Base-by-base conservation (phyloP, 2,888 invertebrate species). In the Barypeithes pellucidus region DNA sequence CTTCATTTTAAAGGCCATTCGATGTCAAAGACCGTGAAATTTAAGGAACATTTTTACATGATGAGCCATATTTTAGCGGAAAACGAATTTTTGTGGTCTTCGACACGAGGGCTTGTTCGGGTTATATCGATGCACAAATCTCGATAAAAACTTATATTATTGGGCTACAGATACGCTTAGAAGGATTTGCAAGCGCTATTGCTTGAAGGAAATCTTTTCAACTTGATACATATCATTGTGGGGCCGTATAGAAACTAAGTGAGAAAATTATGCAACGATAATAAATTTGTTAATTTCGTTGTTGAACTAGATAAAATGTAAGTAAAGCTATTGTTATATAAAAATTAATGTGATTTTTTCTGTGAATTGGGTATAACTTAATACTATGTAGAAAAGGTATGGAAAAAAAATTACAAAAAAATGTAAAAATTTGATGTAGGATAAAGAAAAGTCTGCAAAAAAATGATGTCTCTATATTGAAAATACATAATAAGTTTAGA, bases 221-320 rank as follows among this genome's bases (percentile, higher is more conserved):
- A 74, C 59, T 29, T 50, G 63, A 75, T 72, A 75, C 75, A 75
- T 75, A 75, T 75, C 75, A 75, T 68, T 75, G 22, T 57, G 72
- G 72, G 75, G 67, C 72, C 66, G 59, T 65, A 22, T 41, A 41
- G 62, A 39, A 39, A n/a, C 39, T n/a, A 62, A 65, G 60, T 72
- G 66, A 66, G 66, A 54, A 14, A 36, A 60, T 67, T 59, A 67
- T 50, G 60, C 67, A 72, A 72, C 67, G 67, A 67, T 67, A 36
- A 33, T 24, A 47, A 24, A 18, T 45, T 60, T 62, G 43, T 72
- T 63, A 67, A 52, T 70, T 70, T 41, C 47, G 29, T 66, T 45
- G 41, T 5, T 41, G 54, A 29, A 45, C 24, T 61, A 61, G 20
- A 52, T 59, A 54, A 29, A 8, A 29, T 29, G 14, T 9, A 60